Conservation (phyloP, 1,140 invertebrate genomes). For the Lepidurus arcticus region DNA sequence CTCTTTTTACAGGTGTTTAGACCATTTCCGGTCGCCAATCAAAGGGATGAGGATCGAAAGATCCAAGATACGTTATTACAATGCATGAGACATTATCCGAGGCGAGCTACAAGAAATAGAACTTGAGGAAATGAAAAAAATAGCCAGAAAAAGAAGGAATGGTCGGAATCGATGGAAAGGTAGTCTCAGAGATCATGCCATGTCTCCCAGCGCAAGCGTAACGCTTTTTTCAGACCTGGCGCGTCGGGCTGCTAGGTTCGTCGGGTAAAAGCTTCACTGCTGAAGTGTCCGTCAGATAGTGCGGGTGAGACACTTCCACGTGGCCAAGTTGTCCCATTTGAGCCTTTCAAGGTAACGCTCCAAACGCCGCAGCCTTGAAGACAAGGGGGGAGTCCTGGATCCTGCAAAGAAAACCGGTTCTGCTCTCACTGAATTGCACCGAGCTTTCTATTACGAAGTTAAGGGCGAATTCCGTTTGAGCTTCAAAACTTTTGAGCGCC, state of each 20-base stretch:
- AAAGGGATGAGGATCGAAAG: neutral
- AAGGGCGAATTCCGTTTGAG: neutral
- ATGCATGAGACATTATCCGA: constrained; percentile 7
- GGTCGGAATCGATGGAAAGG: neutral
- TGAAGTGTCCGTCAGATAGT: neutral
- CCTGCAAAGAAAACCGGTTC: constrained; percentile 3
- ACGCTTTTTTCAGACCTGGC: neutral
- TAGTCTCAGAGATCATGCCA: neutral
- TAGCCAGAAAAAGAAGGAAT: neutral
- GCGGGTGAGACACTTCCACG: neutral
- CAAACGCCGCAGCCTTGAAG: neutral
- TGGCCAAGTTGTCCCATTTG: neutral
- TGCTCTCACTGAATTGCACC: neutral
- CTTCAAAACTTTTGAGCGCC: neutral
- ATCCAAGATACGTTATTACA: neutral
- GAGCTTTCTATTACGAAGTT: neutral
- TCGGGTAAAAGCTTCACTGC: neutral
- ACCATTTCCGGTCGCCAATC: neutral
- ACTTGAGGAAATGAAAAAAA: neutral
- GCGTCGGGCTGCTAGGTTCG: neutral
- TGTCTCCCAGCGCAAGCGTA: neutral
- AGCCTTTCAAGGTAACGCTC: neutral
- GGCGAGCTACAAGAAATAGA: neutral
- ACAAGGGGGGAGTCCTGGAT: neutral
- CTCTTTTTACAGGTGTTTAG: neutral